Evolutionary conservation across 2,888 invertebrate species (phyloP), one percentile per base, ranked within the genome.

Genomic region (Eilema sororculum): DNA sequence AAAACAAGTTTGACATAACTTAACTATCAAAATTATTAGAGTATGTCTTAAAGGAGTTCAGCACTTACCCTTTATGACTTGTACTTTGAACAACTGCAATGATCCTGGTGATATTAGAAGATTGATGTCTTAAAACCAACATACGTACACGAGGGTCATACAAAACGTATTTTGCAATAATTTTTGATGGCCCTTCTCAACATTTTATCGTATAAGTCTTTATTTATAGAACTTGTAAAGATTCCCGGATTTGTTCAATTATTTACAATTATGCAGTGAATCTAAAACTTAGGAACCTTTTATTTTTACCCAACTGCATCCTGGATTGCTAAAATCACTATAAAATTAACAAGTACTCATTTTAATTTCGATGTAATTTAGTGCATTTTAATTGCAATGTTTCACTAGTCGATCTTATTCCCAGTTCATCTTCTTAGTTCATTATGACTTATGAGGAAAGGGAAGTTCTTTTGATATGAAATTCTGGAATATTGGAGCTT

Each of bases 151-250:
- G 61, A 65, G 25, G 74, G 67, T 30, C 65, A 59, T 20, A 74
- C 72, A 75, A 71, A 75, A 71, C 41, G 33, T 71, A 69, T 69
- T 69, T 68, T 63, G 59, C 72, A 68, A 73, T 74, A 69, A 73
- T 71, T 67, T 76, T 71, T 73, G 71, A 73, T 59, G 67, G 62
- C 33, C n/a, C 60, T 22, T 67, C 60, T 61, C 30, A 70, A 73
- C 58, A 68, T 73, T 58, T 59, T 9, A n/a, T 65, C 60, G n/a
- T 59, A 57, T 63, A 58, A 60, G 66, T 71, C 59, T 71, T 10
- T 25, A 16, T 16, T 6, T 20, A 3, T 52, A 58, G 68, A 52
- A 52, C 52, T 2, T 52, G 52, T 33, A 68, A 71, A 20, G 10
- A 20, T 5, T 25, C 41, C 12, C 57, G 68, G 63, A 41, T 30